A percentile compares a stretch with the other conserved stretches of the same genome.
These are phyloP conservation scores for Piscicola geometra DNA, from an alignment of 2,888 invertebrate species.

Conservation along the genomic window DNA sequence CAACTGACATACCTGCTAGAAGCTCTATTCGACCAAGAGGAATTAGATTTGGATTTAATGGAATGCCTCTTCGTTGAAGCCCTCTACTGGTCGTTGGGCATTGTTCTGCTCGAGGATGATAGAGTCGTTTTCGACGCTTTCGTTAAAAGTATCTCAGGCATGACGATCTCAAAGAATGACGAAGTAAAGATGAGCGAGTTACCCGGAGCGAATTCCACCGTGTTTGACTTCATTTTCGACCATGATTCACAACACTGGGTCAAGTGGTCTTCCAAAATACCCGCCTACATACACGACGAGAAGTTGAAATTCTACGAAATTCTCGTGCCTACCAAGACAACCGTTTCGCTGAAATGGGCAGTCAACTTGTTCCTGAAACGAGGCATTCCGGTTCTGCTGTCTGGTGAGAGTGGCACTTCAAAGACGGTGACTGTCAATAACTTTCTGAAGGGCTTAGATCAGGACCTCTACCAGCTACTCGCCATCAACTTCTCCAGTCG, in stretches of 20 bases:
- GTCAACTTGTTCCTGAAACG: slow-evolving; percentile 66
- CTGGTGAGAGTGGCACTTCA: slow-evolving; percentile 86
- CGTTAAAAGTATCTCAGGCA: slow-evolving; percentile 66
- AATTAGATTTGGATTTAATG: slow-evolving; percentile 57
- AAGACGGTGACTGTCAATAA: slow-evolving; percentile 83
- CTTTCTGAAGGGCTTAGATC: slow-evolving; percentile 69
- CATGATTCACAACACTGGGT: slow-evolving; percentile 68
- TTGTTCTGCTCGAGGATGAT: slow-evolving; percentile 67
- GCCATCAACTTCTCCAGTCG: slow-evolving; percentile 86
- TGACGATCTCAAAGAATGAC: slow-evolving; percentile 57
- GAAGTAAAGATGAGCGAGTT: slow-evolving; percentile 69
- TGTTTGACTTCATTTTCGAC: slow-evolving; percentile 79
- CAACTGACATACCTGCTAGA: slow-evolving; percentile 79
- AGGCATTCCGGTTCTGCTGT: slow-evolving; percentile 73
- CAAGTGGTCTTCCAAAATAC: slow-evolving; percentile 78
- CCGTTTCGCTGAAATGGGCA: slow-evolving; percentile 71
- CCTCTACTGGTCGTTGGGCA: slow-evolving; percentile 79
- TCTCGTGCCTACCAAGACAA: slow-evolving; percentile 83
- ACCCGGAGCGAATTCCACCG: slow-evolving; percentile 67
- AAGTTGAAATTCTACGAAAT: slow-evolving; percentile 72
- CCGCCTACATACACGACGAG: slow-evolving; percentile 70
- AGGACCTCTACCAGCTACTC: slow-evolving; percentile 65
- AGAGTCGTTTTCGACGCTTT: slow-evolving; percentile 72
- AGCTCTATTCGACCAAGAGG: slow-evolving; percentile 60
- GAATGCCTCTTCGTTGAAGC: slow-evolving; percentile 72